Conservation (phyloP, 2,797 vertebrate genomes). For the Silurus aristotelis region DNA sequence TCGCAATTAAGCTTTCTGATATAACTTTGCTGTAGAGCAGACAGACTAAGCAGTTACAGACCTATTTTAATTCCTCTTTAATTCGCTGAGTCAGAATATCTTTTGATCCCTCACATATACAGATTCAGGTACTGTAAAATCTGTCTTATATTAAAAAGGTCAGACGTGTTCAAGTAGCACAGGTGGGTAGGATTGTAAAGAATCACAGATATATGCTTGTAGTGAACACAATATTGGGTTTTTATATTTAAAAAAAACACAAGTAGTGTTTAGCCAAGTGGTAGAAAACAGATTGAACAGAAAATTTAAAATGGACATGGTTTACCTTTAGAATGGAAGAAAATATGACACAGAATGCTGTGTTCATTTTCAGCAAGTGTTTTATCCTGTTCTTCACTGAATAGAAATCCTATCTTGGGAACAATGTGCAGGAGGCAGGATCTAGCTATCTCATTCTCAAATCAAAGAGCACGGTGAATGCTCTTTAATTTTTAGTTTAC, state of each 20-base stretch:
- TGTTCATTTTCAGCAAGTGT: background rate
- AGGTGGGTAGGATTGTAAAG: background rate
- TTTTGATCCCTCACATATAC: slow-evolving; percentile 1
- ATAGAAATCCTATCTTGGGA: background rate
- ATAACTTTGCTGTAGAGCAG: slow-evolving; percentile 38
- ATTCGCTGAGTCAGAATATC: slow-evolving; percentile 32
- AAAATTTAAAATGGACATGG: background rate
- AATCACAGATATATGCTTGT: background rate
- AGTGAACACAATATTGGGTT: background rate
- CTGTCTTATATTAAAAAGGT: slow-evolving; percentile 11
- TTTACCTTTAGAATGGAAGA: background rate
- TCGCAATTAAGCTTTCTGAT: slow-evolving; percentile 37
- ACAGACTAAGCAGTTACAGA: slow-evolving; percentile 34
- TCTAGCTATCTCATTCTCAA: background rate
- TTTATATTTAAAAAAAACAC: background rate
- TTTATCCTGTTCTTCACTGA: background rate
- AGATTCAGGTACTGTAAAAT: slow-evolving; percentile 17
- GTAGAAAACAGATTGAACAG: background rate
- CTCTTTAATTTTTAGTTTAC: background rate
- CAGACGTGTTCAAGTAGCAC: background rate
- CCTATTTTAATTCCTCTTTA: slow-evolving; percentile 35
- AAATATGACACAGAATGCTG: background rate
- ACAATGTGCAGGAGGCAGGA: background rate
- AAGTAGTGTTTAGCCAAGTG: too few relatives aligned
- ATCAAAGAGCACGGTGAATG: background rate